phyloP scores from a whole-genome alignment of 2,113 vertebrate species.

The Paramormyrops kingsleyae region DNA sequence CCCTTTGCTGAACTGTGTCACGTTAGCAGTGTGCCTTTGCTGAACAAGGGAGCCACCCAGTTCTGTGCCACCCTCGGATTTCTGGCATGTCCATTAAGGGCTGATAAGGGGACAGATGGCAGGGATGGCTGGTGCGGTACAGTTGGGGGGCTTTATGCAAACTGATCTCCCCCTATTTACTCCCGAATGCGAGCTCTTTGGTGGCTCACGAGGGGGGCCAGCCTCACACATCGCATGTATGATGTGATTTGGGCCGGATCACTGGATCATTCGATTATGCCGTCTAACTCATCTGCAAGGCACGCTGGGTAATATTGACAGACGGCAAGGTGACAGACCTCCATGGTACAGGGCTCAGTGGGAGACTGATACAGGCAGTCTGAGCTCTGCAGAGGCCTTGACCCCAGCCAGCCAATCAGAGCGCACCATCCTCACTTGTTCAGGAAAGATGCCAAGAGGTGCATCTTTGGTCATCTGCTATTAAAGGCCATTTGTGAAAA shows the following conservation, averaged over 20 bases:
- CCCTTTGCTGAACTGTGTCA: not conserved
- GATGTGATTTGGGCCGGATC: not conserved
- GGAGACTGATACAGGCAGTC: constrained; percentile 7
- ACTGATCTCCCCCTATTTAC: not conserved
- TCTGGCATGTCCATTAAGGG: constrained; percentile 41
- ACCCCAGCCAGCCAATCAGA: not conserved
- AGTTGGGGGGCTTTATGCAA: not conserved
- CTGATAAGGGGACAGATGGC: constrained; percentile 61
- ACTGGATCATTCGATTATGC: constrained; percentile 1
- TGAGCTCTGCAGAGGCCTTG: not conserved
- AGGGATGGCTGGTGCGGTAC: constrained; percentile 37
- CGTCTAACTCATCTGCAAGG: not conserved
- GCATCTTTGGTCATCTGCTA: not conserved
- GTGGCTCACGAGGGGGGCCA: not conserved
- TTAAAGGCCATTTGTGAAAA: not conserved
- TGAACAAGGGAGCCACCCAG: not conserved
- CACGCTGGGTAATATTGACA: not conserved
- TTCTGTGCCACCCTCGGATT: constrained; percentile 14
- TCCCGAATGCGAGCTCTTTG: constrained; percentile 26
- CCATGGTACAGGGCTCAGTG: not conserved
- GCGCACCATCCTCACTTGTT: not conserved
- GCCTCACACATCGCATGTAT: not conserved
- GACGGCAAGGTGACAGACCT: not conserved
- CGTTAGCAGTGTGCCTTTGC: not conserved
- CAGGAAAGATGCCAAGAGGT: not conserved